Conservation (phyloP, 2,113 vertebrate species). For the Caretta caretta region DNA sequence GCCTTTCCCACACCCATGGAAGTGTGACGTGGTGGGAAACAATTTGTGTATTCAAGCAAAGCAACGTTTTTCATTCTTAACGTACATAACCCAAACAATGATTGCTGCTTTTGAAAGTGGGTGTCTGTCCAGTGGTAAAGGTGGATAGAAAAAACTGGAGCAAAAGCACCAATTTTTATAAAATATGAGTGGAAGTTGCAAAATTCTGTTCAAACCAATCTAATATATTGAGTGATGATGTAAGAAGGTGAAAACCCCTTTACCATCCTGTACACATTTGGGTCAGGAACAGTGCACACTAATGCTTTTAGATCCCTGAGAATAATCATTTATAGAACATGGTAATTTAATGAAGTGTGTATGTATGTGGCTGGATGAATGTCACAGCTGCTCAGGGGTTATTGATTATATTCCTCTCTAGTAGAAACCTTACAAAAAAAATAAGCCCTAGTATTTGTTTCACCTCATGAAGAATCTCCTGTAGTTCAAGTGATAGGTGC, state of each 20-base stretch:
- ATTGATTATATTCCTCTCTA: neutral
- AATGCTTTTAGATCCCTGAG: neutral
- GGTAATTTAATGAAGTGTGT: neutral
- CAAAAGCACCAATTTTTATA: neutral
- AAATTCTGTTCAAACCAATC: neutral
- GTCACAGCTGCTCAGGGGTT: neutral
- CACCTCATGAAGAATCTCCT: neutral
- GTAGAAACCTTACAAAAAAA: neutral
- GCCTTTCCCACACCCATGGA: neutral
- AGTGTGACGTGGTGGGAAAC: neutral
- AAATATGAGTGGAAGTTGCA: neutral
- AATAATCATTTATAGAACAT: neutral
- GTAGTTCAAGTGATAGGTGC: neutral
- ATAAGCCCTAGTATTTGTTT: neutral
- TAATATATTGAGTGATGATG: neutral
- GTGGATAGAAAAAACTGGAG: neutral
- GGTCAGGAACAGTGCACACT: neutral
- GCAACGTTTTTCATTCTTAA: neutral
- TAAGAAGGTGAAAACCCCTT: neutral
- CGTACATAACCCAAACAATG: neutral
- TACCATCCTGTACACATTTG: neutral
- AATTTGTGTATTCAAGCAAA: neutral
- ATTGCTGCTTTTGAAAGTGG: neutral
- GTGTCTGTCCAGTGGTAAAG: neutral
- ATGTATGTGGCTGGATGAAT: neutral